Conservation (phyloP, 2,888 invertebrate species). For the Odontocerum albicorne region DNA sequence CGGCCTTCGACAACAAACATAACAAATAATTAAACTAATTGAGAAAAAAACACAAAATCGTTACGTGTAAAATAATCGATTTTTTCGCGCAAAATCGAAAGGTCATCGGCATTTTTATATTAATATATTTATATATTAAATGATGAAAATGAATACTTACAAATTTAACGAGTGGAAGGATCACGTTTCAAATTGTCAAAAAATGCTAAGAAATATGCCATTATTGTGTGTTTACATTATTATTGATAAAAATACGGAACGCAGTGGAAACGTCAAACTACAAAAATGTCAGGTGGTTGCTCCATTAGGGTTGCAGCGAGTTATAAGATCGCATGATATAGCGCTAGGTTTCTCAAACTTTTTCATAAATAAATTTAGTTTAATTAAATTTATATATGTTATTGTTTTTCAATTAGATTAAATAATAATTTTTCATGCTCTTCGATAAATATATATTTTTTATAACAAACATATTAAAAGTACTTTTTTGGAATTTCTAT, state of each 20-base stretch:
- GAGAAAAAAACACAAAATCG: conserved; percentile 2
- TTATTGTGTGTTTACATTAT: conserved; percentile 22
- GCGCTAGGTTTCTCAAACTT: no score
- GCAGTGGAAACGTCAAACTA: conserved; percentile 23
- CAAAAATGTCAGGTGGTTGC: conserved; percentile 26
- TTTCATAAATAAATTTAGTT: no score
- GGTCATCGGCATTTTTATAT: no score
- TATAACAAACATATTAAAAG: no score
- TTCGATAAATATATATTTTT: no score
- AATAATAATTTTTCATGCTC: no score
- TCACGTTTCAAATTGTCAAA: neutral
- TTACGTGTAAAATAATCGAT: conserved; percentile 25
- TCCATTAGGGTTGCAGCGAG: no score
- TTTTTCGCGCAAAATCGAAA: conserved; percentile 8
- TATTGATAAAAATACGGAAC: conserved; percentile 15
- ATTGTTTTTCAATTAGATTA: no score
- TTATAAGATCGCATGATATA: no score
- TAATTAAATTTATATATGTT: no score
- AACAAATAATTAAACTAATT: neutral
- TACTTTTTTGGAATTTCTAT: no score
- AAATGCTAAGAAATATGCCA: conserved; percentile 5
- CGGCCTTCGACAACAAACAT: conserved; percentile 20
- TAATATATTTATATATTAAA: neutral
- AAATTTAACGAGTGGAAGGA: conserved; percentile 4
- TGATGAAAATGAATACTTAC: conserved; percentile 12